A percentile compares a stretch with the other conserved stretches of the same genome.
Evolutionary conservation across 2,888 invertebrate species (phyloP).

Genomic region (Auanema sp.): DNA sequence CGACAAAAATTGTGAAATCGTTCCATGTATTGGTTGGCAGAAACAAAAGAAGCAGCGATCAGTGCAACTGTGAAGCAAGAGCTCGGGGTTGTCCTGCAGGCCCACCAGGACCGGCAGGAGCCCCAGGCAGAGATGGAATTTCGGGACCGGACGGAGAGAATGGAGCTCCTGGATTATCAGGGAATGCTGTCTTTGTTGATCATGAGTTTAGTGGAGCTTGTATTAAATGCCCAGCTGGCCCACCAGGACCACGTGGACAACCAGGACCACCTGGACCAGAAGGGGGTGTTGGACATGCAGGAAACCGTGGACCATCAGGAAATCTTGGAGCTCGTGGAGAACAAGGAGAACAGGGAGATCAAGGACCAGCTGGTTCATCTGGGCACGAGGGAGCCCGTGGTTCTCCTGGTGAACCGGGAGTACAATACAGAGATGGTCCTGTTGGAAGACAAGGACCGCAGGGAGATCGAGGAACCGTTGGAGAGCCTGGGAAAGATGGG

Average conservation of each 20-base stretch:
- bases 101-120: conserved; percentile 49
- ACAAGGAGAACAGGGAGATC: conserved; percentile 41
- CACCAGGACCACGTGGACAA: conserved; percentile 51
- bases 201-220: conserved; percentile 35
- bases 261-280: conserved; percentile 45
- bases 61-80: conserved; percentile 31
- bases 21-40: conserved; percentile 15
- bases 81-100: conserved; percentile 43
- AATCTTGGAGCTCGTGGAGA: conserved; percentile 47
- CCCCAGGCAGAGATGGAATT: conserved; percentile 40
- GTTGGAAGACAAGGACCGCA: conserved; percentile 33
- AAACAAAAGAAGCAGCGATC: conserved; percentile 21
- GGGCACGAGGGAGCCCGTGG: conserved; percentile 45
- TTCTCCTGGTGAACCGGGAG: conserved; percentile 42
- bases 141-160: conserved; percentile 45
- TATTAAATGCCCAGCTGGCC: conserved; percentile 53
- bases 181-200: conserved; percentile 26
- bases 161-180: conserved; percentile 30
- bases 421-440: conserved; percentile 30
- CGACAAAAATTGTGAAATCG: not conserved
- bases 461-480: conserved; percentile 26
- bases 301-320: conserved; percentile 46
- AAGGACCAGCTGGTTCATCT: conserved; percentile 29
- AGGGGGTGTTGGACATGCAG: conserved; percentile 46
- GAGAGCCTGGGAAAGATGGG: conserved; percentile 25